These are phyloP conservation scores for Cecropterus lyciades DNA, from an alignment of 1,140 invertebrate genomes.

Conservation along the genomic window DNA sequence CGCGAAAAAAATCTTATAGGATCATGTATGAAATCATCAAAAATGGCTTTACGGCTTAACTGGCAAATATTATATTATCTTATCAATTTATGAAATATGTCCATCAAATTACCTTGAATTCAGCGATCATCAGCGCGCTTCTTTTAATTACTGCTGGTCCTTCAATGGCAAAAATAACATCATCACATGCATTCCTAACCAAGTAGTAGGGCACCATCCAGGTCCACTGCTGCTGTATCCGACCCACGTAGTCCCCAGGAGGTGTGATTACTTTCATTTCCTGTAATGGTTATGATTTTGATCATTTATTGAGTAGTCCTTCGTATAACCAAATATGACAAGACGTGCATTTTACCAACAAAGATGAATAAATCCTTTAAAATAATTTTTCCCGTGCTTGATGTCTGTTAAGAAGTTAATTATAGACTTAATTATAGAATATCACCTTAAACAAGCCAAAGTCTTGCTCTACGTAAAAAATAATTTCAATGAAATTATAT, in stretches of 20 bases:
- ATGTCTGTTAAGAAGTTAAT: too few relatives aligned
- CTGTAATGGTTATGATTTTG: conserved; percentile 46
- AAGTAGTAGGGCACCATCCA: conserved; percentile 80
- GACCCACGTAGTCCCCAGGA: conserved; percentile 84
- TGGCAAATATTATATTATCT: too few relatives aligned
- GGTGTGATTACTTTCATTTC: conserved; percentile 84
- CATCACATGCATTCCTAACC: conserved; percentile 77
- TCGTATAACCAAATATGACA: neutral
- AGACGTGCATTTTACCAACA: too few relatives aligned
- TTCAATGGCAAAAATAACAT: conserved; percentile 83
- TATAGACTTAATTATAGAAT: too few relatives aligned
- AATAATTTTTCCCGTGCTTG: too few relatives aligned
- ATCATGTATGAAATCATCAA: too few relatives aligned
- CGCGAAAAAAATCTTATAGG: too few relatives aligned
- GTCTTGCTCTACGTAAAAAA: too few relatives aligned
- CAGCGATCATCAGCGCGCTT: conserved; percentile 59
- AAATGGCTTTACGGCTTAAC: too few relatives aligned
- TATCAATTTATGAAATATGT: too few relatives aligned
- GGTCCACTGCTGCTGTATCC: conserved; percentile 83
- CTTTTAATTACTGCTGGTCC: conserved; percentile 73
- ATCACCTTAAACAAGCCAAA: too few relatives aligned
- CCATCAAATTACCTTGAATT: conserved; percentile 63
- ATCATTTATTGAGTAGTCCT: neutral
- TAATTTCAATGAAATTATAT: neutral
- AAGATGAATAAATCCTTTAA: too few relatives aligned